Evolutionary conservation across 2,888 invertebrate species (phyloP).

Genomic region (Sesia bembeciformis): DNA sequence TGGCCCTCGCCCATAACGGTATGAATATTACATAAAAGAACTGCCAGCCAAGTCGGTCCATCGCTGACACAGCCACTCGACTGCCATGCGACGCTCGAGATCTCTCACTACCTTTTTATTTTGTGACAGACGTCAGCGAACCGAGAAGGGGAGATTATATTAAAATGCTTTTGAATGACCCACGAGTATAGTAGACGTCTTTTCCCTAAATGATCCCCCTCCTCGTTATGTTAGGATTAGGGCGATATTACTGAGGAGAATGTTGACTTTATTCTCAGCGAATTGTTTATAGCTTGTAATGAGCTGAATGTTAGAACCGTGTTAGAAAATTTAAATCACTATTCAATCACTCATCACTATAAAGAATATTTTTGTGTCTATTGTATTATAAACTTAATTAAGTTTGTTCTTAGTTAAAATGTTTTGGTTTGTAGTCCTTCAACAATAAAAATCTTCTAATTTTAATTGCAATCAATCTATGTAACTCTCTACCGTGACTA

Average conservation of each 20-base stretch:
- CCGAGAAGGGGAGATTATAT: constrained; percentile 26
- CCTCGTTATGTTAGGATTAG: constrained; percentile 10
- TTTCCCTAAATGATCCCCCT: constrained; percentile 11
- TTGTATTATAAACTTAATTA: too few species aligned
- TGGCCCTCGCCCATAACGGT: constrained; percentile 27
- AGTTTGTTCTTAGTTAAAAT: too few species aligned
- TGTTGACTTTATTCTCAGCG: background rate
- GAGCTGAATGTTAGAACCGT: background rate
- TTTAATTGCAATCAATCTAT: too few species aligned
- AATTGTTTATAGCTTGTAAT: background rate
- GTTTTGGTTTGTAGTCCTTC: too few species aligned
- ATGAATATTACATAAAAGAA: constrained; percentile 54
- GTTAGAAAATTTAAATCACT: too few species aligned
- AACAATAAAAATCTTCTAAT: too few species aligned
- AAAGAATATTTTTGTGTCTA: too few species aligned
- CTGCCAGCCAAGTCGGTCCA: constrained; percentile 42
- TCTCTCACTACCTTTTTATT: constrained; percentile 30
- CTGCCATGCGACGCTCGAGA: constrained; percentile 18
- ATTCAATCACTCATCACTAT: too few species aligned
- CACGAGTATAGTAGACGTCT: constrained; percentile 3
- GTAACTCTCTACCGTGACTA: too few species aligned
- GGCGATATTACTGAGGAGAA: constrained; percentile 5
- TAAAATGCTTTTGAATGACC: constrained; percentile 49
- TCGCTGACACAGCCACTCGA: constrained; percentile 50
- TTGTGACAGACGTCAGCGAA: constrained; percentile 47